Evolutionary conservation across 1,140 invertebrate genomes (phyloP).

Genomic region (Sarcophaga bullata): DNA sequence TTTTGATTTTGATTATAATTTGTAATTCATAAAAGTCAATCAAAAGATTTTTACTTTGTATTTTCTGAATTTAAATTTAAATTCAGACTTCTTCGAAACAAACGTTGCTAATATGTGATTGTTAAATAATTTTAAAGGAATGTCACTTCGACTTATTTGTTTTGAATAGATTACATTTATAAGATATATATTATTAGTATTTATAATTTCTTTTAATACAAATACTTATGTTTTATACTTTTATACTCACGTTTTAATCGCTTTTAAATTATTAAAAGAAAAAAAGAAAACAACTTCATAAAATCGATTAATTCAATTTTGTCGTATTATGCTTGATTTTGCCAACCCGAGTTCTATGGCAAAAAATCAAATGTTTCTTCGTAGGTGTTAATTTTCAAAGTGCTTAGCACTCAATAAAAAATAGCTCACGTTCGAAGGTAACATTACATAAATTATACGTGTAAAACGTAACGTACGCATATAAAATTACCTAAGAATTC

Average conservation of each 20-base stretch:
- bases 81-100: too few species aligned
- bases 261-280: neutral
- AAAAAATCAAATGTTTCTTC: neutral
- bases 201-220: too few species aligned
- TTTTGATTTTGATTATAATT: too few species aligned
- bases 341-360: neutral
- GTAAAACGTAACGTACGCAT: neutral
- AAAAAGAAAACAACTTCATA: neutral
- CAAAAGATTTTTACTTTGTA: too few species aligned
- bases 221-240: neutral
- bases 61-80: too few species aligned
- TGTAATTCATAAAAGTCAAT: too few species aligned
- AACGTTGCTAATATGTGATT: too few species aligned
- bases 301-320: neutral
- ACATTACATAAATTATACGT: neutral
- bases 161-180: too few species aligned
- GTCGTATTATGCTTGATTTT: neutral
- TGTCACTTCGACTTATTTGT: too few species aligned
- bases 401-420: conserved; percentile 40
- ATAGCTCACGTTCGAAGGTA: neutral
- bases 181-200: too few species aligned
- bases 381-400: conserved; percentile 33
- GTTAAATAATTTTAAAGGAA: too few species aligned
- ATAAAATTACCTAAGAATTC: neutral
- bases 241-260: neutral